Base-by-base conservation (phyloP, 2,888 invertebrate genomes). In the Desoria tigrina region DNA sequence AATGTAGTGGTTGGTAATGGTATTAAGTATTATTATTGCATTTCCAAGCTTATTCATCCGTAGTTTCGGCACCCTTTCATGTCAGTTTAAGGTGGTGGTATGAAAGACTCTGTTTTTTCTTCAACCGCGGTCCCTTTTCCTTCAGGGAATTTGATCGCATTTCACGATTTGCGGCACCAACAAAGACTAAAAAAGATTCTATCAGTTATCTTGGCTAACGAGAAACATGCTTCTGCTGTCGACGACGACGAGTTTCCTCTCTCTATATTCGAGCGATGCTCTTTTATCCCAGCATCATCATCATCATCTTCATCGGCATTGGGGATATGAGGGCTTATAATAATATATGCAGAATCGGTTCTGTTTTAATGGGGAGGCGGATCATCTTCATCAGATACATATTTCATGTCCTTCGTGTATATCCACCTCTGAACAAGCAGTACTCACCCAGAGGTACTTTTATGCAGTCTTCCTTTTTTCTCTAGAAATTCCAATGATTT, bases 81-180 rank as follows among this genome's bases (percentile, higher is more conserved):
- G 69, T 70, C 63, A 53, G 63, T 49, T 58, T 58, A 67, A 65
- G 69, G 60, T 60, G 72, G 71, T 69, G 69, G 69, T 63, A 70
- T 70, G 72, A 72, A 72, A 69, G 67, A 68, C 67, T 69, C 58
- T 57, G 63, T 69, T 68, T 63, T 32, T 68, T 56, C 62, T 53
- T 49, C 66, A 51, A 60, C 63, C 56, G 65, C 63, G 66, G 65
- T 66, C 66, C 66, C 66, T 69, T 69, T 69, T 69, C 63, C 66
- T 70, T 55, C 57, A 67, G 67, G 65, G 67, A 70, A 66, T 72
- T 69, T 72, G 72, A 72, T 72, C 72, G 72, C 72, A 69, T 72
- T 72, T 72, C 72, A 72, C 66, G 69, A 72, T 72, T 72, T 72
- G 72, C 72, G 72, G 72, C 72, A 65, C 67, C 67, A 72, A 72